phyloP scores from a whole-genome alignment of 2,797 vertebrate genomes.

The Orientallactaga sibirica region DNA sequence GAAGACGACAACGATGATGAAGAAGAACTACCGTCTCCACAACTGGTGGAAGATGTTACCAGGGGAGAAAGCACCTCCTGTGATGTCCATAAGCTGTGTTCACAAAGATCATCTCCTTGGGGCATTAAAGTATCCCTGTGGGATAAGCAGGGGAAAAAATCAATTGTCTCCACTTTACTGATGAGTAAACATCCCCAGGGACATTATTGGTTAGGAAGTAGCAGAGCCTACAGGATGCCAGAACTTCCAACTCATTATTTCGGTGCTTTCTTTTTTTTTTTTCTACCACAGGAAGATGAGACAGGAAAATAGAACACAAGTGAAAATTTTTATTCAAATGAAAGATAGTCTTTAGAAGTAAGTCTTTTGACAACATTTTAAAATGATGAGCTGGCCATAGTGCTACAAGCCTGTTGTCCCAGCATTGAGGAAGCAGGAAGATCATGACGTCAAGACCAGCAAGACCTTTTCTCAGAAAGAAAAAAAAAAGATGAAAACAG shows the following conservation, averaged over 20 bases:
- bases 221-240: slow-evolving; percentile 37
- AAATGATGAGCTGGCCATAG: not conserved
- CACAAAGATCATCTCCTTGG: slow-evolving; percentile 34
- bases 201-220: slow-evolving; percentile 51
- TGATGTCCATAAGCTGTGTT: not conserved
- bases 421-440: not conserved
- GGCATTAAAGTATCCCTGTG: slow-evolving; percentile 16
- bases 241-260: slow-evolving; percentile 23
- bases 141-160: slow-evolving; percentile 52
- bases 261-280: slow-evolving; percentile 33
- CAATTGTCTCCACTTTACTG: slow-evolving; percentile 39
- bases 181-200: slow-evolving; percentile 59
- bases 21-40: not conserved
- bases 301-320: slow-evolving; percentile 31
- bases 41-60: not conserved
- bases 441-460: too few species aligned
- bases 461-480: not conserved
- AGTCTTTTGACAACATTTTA: slow-evolving; percentile 35
- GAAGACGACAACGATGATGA: too few species aligned
- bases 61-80: not conserved
- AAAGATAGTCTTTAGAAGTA: slow-evolving; percentile 49
- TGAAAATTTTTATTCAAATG: not conserved
- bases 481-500: not conserved
- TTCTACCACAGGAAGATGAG: slow-evolving; percentile 23
- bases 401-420: not conserved